These are phyloP conservation scores for Malurus leucopterus DNA, from an alignment of 2,797 vertebrate genomes.

Conservation along the genomic window DNA sequence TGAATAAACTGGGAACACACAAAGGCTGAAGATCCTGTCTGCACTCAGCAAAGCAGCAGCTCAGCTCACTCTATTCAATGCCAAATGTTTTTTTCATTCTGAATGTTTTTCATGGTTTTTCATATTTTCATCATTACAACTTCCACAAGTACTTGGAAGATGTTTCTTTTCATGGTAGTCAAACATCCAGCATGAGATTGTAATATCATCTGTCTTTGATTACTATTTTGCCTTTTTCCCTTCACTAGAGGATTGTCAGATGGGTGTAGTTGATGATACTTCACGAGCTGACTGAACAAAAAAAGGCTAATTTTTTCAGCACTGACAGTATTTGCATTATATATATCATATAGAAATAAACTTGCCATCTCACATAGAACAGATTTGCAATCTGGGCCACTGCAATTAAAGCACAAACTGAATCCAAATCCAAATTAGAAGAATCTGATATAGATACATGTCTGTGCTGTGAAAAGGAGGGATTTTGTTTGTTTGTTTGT, in stretches of 20 bases:
- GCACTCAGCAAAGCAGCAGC: neutral
- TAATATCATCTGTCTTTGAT: neutral
- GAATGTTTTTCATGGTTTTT: slow-evolving; percentile 8
- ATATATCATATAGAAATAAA: neutral
- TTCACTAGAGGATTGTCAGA: neutral
- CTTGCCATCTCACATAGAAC: neutral
- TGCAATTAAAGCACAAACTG: neutral
- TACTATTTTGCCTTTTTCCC: slow-evolving; percentile 11
- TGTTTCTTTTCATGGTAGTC: neutral
- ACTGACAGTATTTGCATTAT: neutral
- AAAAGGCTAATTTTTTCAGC: neutral
- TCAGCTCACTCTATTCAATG: neutral
- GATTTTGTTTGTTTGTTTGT: neutral
- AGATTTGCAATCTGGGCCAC: neutral
- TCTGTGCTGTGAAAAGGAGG: neutral
- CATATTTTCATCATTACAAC: neutral
- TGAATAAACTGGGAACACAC: neutral
- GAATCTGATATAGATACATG: neutral
- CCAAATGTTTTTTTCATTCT: neutral
- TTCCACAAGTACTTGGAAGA: neutral
- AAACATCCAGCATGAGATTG: slow-evolving; percentile 6
- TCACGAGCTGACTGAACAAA: slow-evolving; percentile 7
- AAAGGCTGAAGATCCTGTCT: neutral
- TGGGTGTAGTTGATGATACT: neutral
- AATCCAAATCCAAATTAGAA: neutral